A percentile compares a stretch with the other conserved stretches of the same genome.
phyloP scores from a whole-genome alignment of 64 coral and sea anemone genomes.

The Platygyra sinensis region DNA sequence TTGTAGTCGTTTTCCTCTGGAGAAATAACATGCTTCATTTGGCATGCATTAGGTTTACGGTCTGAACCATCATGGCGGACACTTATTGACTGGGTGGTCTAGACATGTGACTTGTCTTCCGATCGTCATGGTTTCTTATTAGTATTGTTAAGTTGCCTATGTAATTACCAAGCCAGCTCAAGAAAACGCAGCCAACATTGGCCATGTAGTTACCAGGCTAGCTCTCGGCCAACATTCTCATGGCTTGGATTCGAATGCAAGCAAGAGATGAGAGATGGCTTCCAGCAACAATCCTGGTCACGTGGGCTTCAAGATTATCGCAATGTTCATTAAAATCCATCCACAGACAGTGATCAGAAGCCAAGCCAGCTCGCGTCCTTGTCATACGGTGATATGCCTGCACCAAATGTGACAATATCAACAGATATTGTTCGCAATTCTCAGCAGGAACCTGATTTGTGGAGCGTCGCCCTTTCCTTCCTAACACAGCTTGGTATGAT shows the following conservation, averaged over 20 bases:
- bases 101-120: too few species aligned
- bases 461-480: not conserved
- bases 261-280: not conserved
- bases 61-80: too few species aligned
- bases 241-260: not conserved
- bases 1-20: too few species aligned
- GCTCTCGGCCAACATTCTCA: slow-evolving; percentile 13
- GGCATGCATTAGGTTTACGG: too few species aligned
- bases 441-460: not conserved
- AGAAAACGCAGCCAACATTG: too few species aligned
- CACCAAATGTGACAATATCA: slow-evolving; percentile 58
- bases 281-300: not conserved
- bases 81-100: too few species aligned
- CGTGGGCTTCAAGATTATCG: slow-evolving; percentile 24
- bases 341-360: slow-evolving; percentile 8
- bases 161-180: too few species aligned
- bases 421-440: slow-evolving; percentile 33
- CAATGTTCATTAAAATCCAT: not conserved
- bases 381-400: slow-evolving; percentile 28
- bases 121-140: too few species aligned
- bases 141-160: too few species aligned
- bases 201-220: too few species aligned
- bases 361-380: not conserved
- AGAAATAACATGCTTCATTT: too few species aligned
- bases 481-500: not conserved